A percentile compares a stretch with the other conserved stretches of the same genome.
These are phyloP conservation scores for Miniopterus natalensis DNA, from an alignment of 2,113 vertebrate species.

Conservation along the genomic window DNA sequence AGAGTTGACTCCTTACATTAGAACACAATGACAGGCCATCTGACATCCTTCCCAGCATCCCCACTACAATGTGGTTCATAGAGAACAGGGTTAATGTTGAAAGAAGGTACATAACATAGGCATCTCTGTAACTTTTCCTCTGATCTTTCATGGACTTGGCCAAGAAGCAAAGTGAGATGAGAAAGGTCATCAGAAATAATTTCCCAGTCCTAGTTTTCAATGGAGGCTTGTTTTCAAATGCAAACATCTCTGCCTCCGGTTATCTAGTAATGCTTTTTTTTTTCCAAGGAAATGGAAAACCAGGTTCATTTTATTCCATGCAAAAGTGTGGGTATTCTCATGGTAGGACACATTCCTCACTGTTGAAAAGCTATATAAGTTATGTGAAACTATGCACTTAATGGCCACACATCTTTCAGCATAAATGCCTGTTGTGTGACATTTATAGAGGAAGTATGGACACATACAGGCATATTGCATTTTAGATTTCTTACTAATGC, in stretches of 20 bases:
- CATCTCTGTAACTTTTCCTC: not conserved
- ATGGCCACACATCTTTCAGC: conserved; percentile 71
- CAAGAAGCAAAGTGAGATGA: not conserved
- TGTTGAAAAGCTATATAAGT: conserved; percentile 6
- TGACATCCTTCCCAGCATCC: not conserved
- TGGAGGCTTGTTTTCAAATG: not conserved
- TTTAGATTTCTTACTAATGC: conserved; percentile 35
- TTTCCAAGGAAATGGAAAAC: not conserved
- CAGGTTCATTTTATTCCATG: not conserved
- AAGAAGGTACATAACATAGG: not conserved
- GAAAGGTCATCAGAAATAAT: not conserved
- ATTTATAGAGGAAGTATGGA: not conserved
- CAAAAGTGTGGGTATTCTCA: not conserved
- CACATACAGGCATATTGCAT: not conserved
- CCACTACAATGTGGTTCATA: accelerated
- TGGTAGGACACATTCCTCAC: conserved; percentile 37
- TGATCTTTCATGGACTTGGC: not conserved
- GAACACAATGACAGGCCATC: not conserved
- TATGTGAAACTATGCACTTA: conserved; percentile 64
- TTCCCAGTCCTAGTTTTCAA: not conserved
- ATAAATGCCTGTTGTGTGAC: not conserved
- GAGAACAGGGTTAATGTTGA: not conserved
- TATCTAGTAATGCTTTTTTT: not conserved
- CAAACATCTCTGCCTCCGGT: not conserved
- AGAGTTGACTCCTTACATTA: not conserved